Evolutionary conservation across 2,797 vertebrate species (phyloP), one percentile per base, ranked within the genome.

Genomic region (Neosalanx taihuensis): DNA sequence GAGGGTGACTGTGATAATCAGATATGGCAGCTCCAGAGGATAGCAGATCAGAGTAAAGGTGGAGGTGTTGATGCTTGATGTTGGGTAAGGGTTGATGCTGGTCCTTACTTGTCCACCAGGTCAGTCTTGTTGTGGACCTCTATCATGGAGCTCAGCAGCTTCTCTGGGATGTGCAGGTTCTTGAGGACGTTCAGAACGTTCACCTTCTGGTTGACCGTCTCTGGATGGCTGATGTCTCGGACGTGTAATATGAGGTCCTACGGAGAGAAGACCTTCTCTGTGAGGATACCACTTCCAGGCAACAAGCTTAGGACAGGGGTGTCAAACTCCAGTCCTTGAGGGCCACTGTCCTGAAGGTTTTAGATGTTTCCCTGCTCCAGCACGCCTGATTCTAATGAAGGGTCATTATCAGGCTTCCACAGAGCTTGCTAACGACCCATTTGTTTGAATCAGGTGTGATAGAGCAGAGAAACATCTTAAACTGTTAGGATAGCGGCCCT

Each of bases 101-200:
- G 23, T 41, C 26, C 86, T 94, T 90, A 97, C 97, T 89, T 81
- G 41, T 93, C 87, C 33, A 95, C 6, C 5, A 96, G 94, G 89
- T 98, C 96, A 1, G 91, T 93, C 90, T 98, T 98, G 81, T 98
- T 99, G 85, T 98, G 96, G 81, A 98, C 95, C 83, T 99, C 97
- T 61, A 97, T 72, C 75, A 98, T 86, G 4, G 94, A 92, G 81
- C 82, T 92, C 78, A 96, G 64, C 64, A 98, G 92, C 17, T 77
- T 74, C 46, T 89, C 90, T 0, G 96, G 94, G 76, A 97, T 86
- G 67, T 88, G 83, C 69, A 98, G 92, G 68, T 93, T 93, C 70
- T 86, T 91, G 60, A 98, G 89, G 57, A 96, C 91, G 0, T 92
- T 90, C 26, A 97, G 81, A 0, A 99, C 96, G 0, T 94, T 95